Evolutionary conservation across 2,113 vertebrate species (phyloP), one percentile per base, ranked within the genome.

Genomic region (Tetrax tetrax): DNA sequence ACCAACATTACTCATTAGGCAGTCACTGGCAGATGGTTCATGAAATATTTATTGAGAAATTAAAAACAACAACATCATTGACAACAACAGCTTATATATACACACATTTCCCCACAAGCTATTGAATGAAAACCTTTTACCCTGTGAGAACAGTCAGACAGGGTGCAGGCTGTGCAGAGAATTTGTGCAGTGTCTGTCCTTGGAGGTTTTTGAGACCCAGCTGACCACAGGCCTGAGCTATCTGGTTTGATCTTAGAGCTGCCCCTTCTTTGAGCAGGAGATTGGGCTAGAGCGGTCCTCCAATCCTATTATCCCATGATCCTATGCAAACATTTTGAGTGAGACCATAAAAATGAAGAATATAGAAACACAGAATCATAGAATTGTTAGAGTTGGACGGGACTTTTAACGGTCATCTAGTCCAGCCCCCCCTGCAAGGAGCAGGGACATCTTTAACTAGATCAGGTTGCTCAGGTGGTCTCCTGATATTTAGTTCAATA

Each of bases 21-120:
- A 41, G 60, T 84, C 86, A 60, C 33, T 94, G 64, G 69, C 76
- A 96, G 89, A 84, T 95, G 77, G 72, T 38, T 92, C 48, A 70
- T 95, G 21, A 86, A 95, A 89, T 77, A 95, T 97, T 96, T 91
- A 92, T 84, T 50, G 53, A 84, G 43, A 95, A 89, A 95, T 78
- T 81, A 74, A 68, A 92, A 90, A 15, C n/a, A 83, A 41, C 57
- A 81, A 51, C 56, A 92, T 17, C 45, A 61, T 35, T 38, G 57
- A 53, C 37, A 90, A 61, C 41, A 83, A 51, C 53, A 85, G 24
- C 41, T 79, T 88, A 72, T 71, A 63, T 61, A 87, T 43, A 68
- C 47, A 68, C 47, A 71, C 37, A 18, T 61, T 87, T 89, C 66
- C 33, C 35, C 43, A 63, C 47, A 66, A 59, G 38, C 43, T 89